These are phyloP conservation scores for Amphipyra berbera DNA, from an alignment of 2,888 invertebrate species.

Conservation along the genomic window DNA sequence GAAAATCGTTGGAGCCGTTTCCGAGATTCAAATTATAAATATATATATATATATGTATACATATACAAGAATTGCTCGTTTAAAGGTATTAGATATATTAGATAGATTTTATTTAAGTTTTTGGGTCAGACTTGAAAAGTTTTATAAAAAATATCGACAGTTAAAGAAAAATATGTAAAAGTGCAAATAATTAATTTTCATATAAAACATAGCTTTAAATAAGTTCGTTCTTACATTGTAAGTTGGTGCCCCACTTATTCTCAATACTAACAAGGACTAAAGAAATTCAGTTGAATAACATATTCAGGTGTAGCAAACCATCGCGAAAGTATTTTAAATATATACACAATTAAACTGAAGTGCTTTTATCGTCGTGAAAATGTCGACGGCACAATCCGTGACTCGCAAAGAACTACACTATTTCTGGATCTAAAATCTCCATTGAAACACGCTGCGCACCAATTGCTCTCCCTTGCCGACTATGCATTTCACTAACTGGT, in stretches of 20 bases:
- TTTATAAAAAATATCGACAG: not conserved
- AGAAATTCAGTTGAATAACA: constrained; percentile 17
- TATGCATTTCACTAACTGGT: constrained; percentile 41
- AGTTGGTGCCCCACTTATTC: constrained; percentile 10
- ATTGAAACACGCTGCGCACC: constrained; percentile 36
- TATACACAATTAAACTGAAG: constrained; percentile 51
- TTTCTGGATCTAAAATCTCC: constrained; percentile 11
- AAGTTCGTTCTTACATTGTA: not conserved
- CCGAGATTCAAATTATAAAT: no score
- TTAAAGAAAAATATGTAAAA: not conserved
- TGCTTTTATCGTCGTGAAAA: constrained; percentile 52
- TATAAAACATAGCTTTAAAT: no score
- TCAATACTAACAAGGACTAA: constrained; percentile 10
- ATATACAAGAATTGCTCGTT: no score
- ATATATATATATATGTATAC: no score
- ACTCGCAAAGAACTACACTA: constrained; percentile 39
- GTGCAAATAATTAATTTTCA: not conserved
- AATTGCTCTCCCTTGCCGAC: constrained; percentile 15
- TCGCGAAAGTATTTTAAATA: constrained; percentile 39
- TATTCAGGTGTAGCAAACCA: constrained; percentile 22
- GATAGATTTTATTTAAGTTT: not conserved
- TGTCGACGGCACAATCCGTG: constrained; percentile 46
- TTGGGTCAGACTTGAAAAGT: not conserved
- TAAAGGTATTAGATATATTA: no score
- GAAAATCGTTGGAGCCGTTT: no score